Evolutionary conservation across 2,888 invertebrate genomes (phyloP).

Genomic region (Stomorhina lunata): DNA sequence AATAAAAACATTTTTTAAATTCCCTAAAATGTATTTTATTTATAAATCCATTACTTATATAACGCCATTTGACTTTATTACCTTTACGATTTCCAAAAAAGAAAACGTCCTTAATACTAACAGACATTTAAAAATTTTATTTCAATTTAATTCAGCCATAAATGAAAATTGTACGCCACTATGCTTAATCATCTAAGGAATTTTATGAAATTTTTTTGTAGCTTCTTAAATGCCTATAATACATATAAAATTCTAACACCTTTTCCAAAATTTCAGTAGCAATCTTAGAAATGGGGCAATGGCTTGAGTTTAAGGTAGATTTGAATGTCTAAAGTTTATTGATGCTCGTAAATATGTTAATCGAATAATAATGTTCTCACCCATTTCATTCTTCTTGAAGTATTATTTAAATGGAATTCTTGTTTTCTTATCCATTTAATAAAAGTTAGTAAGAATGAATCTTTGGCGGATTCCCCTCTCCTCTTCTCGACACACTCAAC

Average conservation of each 20-base stretch:
- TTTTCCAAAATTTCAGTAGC: conserved; percentile 54
- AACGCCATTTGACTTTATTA: background rate
- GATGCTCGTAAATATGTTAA: conserved; percentile 65
- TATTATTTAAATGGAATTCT: conserved; percentile 55
- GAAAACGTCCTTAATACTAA: background rate
- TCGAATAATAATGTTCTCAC: conserved; percentile 65
- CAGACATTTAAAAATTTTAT: conserved; percentile 21
- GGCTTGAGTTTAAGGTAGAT: conserved; percentile 29
- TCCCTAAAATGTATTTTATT: background rate
- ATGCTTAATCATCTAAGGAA: conserved; percentile 19
- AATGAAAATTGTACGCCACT: conserved; percentile 22
- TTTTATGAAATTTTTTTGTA: conserved; percentile 26
- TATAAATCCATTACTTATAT: background rate
- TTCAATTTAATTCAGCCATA: conserved; percentile 36
- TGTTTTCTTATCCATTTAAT: conserved; percentile 51
- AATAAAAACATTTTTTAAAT: background rate
- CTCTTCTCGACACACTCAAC: background rate
- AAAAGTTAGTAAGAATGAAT: conserved; percentile 37
- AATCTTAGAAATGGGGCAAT: conserved; percentile 1
- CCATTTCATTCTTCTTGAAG: conserved; percentile 44
- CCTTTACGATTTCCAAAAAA: background rate
- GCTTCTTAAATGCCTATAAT: conserved; percentile 7
- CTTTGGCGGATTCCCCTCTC: conserved; percentile 1
- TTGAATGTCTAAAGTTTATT: conserved; percentile 51
- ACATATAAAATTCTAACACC: conserved; percentile 43